A percentile compares a stretch with the other conserved stretches of the same genome.
Evolutionary conservation across 1,140 invertebrate genomes (phyloP).

Genomic region (Riptortus pedestris): DNA sequence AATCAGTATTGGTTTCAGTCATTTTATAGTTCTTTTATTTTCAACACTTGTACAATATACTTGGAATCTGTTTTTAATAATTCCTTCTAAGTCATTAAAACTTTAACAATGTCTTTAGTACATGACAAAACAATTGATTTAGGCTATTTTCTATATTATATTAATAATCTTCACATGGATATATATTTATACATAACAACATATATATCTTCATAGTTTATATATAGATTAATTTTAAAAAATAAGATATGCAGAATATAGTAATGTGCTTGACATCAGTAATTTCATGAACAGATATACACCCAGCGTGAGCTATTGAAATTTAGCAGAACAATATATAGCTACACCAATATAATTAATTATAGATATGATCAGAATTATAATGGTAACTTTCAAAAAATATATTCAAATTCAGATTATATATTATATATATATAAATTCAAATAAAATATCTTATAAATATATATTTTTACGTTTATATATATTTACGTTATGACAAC

Average conservation of each 20-base stretch:
- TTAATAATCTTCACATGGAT: constrained; percentile 8
- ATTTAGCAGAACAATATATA: constrained; percentile 5
- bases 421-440: too few species aligned
- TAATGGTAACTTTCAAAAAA: background rate
- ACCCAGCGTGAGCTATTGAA: background rate
- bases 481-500: too few species aligned
- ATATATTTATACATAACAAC: background rate
- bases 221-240: constrained; percentile 2
- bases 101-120: constrained; percentile 11
- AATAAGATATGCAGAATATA: constrained; percentile 5
- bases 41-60: constrained; percentile 10
- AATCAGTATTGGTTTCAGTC: background rate
- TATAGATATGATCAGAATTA: constrained; percentile 8
- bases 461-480: constrained; percentile 7
- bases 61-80: background rate
- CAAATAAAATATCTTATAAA: constrained; percentile 7
- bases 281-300: background rate
- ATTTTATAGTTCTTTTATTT: constrained; percentile 8
- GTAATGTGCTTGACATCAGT: background rate
- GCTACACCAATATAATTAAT: background rate
- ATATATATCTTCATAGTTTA: constrained; percentile 3
- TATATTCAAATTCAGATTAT: constrained; percentile 8
- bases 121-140: constrained; percentile 15
- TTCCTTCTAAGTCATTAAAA: constrained; percentile 5
- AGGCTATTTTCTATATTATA: constrained; percentile 13